A percentile compares a stretch with the other conserved stretches of the same genome.
Conservation (phyloP, 2,888 invertebrate genomes). For the Brachyptera putata region DNA sequence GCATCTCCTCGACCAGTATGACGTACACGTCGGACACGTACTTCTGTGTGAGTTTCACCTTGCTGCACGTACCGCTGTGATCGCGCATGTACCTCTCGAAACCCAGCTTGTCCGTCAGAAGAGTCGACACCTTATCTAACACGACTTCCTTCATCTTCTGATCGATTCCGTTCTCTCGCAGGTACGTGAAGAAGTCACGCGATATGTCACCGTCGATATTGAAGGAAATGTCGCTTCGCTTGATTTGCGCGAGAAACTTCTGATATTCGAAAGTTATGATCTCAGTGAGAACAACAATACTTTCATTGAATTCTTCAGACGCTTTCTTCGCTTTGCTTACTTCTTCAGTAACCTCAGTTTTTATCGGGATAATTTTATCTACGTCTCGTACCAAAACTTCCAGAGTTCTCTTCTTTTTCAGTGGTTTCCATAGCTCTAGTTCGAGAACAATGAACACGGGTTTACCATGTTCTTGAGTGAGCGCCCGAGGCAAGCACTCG, state of each 20-base stretch:
- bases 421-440: constrained; percentile 41
- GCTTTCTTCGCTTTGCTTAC: constrained; percentile 38
- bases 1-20: constrained; percentile 39
- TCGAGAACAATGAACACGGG: constrained; percentile 44
- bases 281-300: constrained; percentile 38
- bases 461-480: constrained; percentile 41
- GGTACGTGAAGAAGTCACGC: background rate
- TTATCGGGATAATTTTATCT: background rate
- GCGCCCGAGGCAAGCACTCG: constrained; percentile 37
- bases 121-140: background rate
- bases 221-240: constrained; percentile 23
- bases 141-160: background rate
- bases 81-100: background rate
- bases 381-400: constrained; percentile 38
- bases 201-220: background rate
- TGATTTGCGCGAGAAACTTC: constrained; percentile 7
- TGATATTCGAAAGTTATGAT: constrained; percentile 41
- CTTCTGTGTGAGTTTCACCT: constrained; percentile 27
- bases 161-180: background rate
- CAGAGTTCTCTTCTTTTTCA: constrained; percentile 37
- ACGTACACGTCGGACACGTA: constrained; percentile 41
- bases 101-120: background rate
- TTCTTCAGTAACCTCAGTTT: constrained; percentile 36
- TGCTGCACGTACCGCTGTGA: background rate
- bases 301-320: constrained; percentile 39